Evolutionary conservation across 2,888 invertebrate genomes (phyloP).

Genomic region (Leptinotarsa tumamoca): DNA sequence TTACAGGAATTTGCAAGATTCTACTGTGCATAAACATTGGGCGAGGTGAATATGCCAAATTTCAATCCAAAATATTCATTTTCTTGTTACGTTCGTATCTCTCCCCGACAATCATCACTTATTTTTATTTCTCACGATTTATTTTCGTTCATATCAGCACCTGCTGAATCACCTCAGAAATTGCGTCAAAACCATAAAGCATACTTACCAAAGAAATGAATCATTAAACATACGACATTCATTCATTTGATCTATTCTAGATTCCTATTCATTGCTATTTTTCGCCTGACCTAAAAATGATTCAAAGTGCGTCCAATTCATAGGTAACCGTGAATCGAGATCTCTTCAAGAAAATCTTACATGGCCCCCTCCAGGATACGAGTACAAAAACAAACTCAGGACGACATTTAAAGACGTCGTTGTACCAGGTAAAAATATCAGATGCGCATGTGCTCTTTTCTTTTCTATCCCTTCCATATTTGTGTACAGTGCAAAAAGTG

Average conservation of each 20-base stretch:
- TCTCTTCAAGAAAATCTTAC: slow-evolving; percentile 56
- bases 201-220: neutral
- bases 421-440: slow-evolving; percentile 59
- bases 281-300: slow-evolving; percentile 16
- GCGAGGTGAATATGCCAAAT: too few species aligned
- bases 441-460: slow-evolving; percentile 52
- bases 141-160: neutral
- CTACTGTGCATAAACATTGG: too few species aligned
- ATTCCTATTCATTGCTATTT: slow-evolving; percentile 16
- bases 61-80: too few species aligned
- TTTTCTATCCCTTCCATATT: slow-evolving; percentile 10
- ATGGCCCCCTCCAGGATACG: slow-evolving; percentile 59
- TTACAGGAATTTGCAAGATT: too few species aligned
- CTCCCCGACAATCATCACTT: too few species aligned
- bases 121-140: neutral
- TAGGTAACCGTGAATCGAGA: slow-evolving; percentile 50
- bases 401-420: slow-evolving; percentile 62
- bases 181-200: neutral
- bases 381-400: slow-evolving; percentile 52
- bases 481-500: neutral
- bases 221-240: slow-evolving; percentile 6
- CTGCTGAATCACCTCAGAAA: slow-evolving; percentile 3
- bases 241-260: slow-evolving; percentile 11
- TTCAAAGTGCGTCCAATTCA: slow-evolving; percentile 25
- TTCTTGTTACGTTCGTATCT: too few species aligned